Evolutionary conservation across 2,888 invertebrate species (phyloP).

Genomic region (Tetragonula carbonaria): DNA sequence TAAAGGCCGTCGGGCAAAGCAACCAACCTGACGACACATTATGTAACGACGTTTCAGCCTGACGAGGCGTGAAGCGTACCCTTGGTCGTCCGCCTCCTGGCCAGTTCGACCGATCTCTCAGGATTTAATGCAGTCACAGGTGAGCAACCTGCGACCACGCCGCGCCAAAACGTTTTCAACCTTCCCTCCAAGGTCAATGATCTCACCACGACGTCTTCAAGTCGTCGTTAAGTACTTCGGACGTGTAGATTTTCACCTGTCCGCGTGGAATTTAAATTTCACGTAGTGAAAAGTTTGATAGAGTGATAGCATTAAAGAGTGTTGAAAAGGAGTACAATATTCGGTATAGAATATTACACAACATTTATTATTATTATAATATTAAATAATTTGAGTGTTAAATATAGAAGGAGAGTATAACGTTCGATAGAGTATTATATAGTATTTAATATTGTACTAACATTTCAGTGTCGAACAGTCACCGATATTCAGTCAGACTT

Average conservation of each 20-base stretch:
- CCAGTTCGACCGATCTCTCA: constrained; percentile 58
- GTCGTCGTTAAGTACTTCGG: too few species aligned
- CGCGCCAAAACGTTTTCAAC: neutral
- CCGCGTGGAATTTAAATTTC: neutral
- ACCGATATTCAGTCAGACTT: too few species aligned
- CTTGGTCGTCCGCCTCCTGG: constrained; percentile 65
- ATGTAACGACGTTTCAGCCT: constrained; percentile 77
- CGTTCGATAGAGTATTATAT: too few species aligned
- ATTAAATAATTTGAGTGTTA: too few species aligned
- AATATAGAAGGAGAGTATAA: too few species aligned
- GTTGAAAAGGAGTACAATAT: too few species aligned
- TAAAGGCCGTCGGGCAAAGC: constrained; percentile 77
- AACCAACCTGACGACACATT: constrained; percentile 74
- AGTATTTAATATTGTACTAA: too few species aligned
- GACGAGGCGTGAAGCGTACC: constrained; percentile 76
- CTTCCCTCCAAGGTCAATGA: constrained; percentile 47
- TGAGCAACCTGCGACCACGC: constrained; percentile 31
- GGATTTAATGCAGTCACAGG: constrained; percentile 58
- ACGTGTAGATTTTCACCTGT: neutral
- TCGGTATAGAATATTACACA: too few species aligned
- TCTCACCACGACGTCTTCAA: neutral
- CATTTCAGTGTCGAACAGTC: too few species aligned
- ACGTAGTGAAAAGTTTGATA: too few species aligned
- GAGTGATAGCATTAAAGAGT: too few species aligned
- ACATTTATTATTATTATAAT: too few species aligned